Evolutionary conservation across 2,797 vertebrate species (phyloP), one percentile per base, ranked within the genome.

Genomic region (Columba guinea): DNA sequence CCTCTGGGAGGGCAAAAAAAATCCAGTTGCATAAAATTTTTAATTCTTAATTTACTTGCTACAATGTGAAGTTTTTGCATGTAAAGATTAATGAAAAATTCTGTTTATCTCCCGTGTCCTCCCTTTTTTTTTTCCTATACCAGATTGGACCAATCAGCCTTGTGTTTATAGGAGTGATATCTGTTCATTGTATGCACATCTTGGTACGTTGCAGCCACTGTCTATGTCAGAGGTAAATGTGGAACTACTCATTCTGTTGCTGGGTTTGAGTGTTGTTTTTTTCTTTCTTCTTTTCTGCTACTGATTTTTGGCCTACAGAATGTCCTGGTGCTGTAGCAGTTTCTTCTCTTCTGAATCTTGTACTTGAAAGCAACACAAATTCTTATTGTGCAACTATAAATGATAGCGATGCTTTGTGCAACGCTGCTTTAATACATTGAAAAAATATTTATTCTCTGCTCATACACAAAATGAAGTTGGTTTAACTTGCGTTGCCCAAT

Each of bases 131-230:
- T 87, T 74, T 77, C 8, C 41, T 24, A 12, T 90, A 15, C 89
- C 52, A 99, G 98, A 87, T 99, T 63, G 98, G 99, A 87, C 98
- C 98, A 46, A 89, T 99, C 94, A 98, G 98, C 96, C 98, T 99
- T 95, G 96, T 99, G 74, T 83, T 99, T 95, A 98, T 99, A 97
- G 98, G 98, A 70, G 78, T 98, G 89, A 94, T 99, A 92, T 98
- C 98, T 74, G 97, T 99, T 91, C 98, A 99, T 86, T 99, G 98
- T 97, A 99, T 99, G 99, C 98, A 99, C 96, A 98, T 98, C 95
- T 97, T 99, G 97, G 98, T 99, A 95, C 98, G 95, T 94, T 99
- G 98, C 98, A 99, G 98, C 97, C 98, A 98, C 95, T 98, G 96
- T 95, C 97, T 99, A 3, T 98, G 98, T 97, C 98, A 98, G 94